phyloP scores from a whole-genome alignment of 2,888 invertebrate species.

The Dromius quadrimaculatus region DNA sequence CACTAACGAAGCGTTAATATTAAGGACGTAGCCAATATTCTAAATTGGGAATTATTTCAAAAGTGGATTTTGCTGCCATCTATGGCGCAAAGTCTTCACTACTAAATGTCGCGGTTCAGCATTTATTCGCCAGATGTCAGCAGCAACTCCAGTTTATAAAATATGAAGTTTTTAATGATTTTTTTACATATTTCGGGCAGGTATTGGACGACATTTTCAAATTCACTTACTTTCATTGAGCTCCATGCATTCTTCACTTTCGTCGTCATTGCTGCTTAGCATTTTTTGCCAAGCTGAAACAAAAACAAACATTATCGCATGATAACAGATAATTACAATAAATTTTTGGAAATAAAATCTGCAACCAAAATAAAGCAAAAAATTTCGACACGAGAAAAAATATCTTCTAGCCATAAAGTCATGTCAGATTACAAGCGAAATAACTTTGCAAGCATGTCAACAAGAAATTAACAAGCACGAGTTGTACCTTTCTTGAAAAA shows the following conservation, averaged over 20 bases:
- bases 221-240: slow-evolving; percentile 46
- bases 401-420: slow-evolving; percentile 15
- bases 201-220: slow-evolving; percentile 27
- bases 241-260: slow-evolving; percentile 42
- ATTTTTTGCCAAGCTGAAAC: slow-evolving; percentile 48
- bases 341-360: not conserved
- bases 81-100: not conserved
- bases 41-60: not conserved
- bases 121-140: not conserved
- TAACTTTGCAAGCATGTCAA: slow-evolving; percentile 8
- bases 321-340: slow-evolving; percentile 8
- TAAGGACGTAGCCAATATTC: not conserved
- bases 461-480: not conserved
- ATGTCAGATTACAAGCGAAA: slow-evolving; percentile 12
- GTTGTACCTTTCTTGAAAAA: slow-evolving; percentile 46
- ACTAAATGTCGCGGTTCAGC: not conserved
- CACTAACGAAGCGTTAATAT: too few species aligned
- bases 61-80: not conserved
- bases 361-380: not conserved
- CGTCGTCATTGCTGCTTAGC: slow-evolving; percentile 42
- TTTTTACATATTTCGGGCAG: slow-evolving; percentile 25
- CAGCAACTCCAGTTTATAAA: not conserved
- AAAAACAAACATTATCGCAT: slow-evolving; percentile 26
- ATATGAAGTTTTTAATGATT: not conserved
- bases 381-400: slow-evolving; percentile 11